These are phyloP conservation scores for Poliocrania exsul DNA, from an alignment of 2,797 vertebrate genomes.

Conservation along the genomic window DNA sequence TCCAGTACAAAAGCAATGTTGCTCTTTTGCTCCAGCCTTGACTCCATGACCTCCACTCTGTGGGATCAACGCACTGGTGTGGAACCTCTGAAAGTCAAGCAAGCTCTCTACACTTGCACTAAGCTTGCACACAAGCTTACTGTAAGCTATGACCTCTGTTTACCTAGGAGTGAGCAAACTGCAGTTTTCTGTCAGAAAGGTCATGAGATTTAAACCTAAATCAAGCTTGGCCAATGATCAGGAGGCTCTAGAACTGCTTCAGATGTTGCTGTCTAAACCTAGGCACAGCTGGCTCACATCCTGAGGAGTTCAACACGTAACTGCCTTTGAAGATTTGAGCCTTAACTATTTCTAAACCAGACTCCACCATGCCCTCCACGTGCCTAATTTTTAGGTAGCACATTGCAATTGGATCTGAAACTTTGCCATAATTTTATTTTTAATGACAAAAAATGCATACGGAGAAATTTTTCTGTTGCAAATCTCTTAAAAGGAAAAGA, in stretches of 20 bases:
- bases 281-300: not conserved
- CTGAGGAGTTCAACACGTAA: not conserved
- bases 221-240: not conserved
- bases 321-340: not conserved
- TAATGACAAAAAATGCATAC: not conserved
- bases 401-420: not conserved
- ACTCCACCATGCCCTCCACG: not conserved
- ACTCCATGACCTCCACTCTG: not conserved
- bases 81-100: not conserved
- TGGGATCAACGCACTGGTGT: not conserved
- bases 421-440: not conserved
- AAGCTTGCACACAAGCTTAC: not conserved
- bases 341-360: constrained; percentile 15
- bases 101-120: not conserved
- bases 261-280: not conserved
- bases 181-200: not conserved
- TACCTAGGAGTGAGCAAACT: not conserved
- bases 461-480: not conserved
- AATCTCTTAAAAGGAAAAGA: not conserved
- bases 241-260: not conserved
- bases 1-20: not conserved
- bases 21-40: not conserved
- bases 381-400: not conserved
- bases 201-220: not conserved
- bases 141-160: not conserved